Conservation (phyloP, 2,797 vertebrate species). For the Poeciliopsis presidionis region DNA sequence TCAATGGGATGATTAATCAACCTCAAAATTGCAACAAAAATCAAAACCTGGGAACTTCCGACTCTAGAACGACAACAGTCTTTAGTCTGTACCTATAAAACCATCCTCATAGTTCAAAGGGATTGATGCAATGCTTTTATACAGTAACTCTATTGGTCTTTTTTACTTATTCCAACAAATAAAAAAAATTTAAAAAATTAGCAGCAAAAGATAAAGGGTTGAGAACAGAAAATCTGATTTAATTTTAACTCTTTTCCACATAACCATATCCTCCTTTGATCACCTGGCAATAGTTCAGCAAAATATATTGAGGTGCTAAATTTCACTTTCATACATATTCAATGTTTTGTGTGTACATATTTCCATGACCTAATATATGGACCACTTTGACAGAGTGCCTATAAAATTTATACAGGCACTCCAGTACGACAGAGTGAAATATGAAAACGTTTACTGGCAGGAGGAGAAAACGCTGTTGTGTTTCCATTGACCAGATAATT, state of each 20-base stretch:
- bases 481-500: too few species aligned
- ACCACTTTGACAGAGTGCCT: background rate
- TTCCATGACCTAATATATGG: background rate
- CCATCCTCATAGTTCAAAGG: conserved; percentile 8
- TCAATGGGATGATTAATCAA: background rate
- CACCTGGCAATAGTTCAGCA: background rate
- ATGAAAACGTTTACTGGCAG: background rate
- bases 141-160: background rate
- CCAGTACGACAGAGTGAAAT: background rate
- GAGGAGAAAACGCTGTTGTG: background rate
- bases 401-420: background rate
- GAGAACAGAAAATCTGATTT: background rate
- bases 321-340: background rate
- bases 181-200: background rate
- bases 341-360: background rate
- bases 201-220: background rate
- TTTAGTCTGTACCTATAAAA: conserved; percentile 4
- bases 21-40: background rate
- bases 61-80: conserved; percentile 9
- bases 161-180: background rate
- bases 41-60: background rate
- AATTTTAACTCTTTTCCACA: background rate
- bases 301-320: background rate
- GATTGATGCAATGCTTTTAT: background rate
- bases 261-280: background rate